Conservation (phyloP, 2,888 invertebrate species). For the Dicranocentrus wangi region DNA sequence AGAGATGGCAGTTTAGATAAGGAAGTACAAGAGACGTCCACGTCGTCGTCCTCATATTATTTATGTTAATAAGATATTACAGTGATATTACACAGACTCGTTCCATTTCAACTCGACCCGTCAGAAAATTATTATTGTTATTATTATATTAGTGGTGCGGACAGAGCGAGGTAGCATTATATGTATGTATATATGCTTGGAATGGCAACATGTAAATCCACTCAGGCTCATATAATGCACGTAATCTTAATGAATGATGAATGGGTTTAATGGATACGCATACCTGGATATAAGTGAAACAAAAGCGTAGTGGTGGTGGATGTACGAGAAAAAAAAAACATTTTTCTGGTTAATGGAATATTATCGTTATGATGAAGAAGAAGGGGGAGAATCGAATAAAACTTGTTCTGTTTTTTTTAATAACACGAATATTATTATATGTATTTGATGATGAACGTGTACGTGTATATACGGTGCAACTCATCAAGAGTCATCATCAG, state of each 20-base stretch:
- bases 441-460: background rate
- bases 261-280: slow-evolving; percentile 45
- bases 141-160: no score
- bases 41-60: background rate
- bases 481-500: no score
- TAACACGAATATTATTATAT: background rate
- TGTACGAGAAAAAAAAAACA: background rate
- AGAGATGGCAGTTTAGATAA: slow-evolving; percentile 57
- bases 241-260: slow-evolving; percentile 53
- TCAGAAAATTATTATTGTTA: no score
- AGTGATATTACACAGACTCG: no score
- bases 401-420: slow-evolving; percentile 1
- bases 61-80: slow-evolving; percentile 21
- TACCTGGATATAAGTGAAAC: background rate
- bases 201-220: slow-evolving; percentile 44
- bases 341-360: slow-evolving; percentile 15
- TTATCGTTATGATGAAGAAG: slow-evolving; percentile 13
- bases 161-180: no score
- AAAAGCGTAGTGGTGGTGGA: background rate
- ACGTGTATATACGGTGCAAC: no score
- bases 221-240: background rate
- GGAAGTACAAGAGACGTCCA: background rate
- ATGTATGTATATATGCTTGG: background rate
- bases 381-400: background rate
- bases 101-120: background rate